Evolutionary conservation across 2,797 vertebrate species (phyloP).

Genomic region (Onychomys arenicola): DNA sequence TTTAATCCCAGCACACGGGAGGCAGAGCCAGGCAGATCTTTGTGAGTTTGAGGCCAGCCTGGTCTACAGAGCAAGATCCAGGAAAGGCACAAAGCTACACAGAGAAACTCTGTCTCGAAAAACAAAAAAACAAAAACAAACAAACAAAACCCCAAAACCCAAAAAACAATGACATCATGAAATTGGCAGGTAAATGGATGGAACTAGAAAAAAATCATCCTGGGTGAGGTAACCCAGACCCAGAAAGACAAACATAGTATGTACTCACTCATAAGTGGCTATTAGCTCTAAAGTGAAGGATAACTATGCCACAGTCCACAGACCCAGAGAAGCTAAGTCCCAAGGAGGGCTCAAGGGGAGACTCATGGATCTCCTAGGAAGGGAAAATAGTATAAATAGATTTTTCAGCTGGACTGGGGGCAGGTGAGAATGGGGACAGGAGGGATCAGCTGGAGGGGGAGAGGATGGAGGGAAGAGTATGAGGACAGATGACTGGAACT

Average conservation of each 20-base stretch:
- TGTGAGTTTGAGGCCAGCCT: no score
- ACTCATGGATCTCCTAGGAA: not conserved
- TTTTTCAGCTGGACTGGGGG: not conserved
- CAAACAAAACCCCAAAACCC: no score
- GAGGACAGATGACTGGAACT: not conserved
- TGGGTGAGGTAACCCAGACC: not conserved
- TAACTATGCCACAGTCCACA: not conserved
- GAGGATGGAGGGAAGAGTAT: not conserved
- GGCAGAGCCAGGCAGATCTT: no score
- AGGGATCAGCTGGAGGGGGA: not conserved
- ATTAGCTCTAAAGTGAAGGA: not conserved
- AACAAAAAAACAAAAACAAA: no score
- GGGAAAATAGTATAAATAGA: not conserved
- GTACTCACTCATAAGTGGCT: not conserved
- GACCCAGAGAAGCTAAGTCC: not conserved
- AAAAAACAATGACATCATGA: not conserved
- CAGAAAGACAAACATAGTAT: not conserved
- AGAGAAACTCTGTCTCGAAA: no score
- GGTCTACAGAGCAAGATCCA: no score
- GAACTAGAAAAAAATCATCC: not conserved
- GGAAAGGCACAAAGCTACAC: no score
- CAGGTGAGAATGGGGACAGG: not conserved
- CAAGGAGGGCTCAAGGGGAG: not conserved
- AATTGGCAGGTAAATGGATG: not conserved
- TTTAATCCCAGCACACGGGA: no score